Base-by-base conservation (phyloP, 1,140 invertebrate species). In the Oppia nitens region DNA sequence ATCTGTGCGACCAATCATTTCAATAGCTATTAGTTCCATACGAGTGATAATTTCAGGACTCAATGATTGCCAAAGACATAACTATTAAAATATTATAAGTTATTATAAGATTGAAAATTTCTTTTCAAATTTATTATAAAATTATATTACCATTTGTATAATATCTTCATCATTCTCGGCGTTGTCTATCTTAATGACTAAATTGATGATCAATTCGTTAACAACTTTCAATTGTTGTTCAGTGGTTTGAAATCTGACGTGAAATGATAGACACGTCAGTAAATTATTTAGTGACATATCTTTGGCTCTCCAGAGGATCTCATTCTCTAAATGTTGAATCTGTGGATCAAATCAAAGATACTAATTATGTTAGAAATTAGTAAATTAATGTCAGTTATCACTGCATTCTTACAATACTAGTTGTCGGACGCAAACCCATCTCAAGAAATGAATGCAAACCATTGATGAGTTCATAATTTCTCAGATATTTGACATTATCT, bases 311-410 rank as follows among this genome's bases (percentile, higher is more conserved):
- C 17, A 52, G 9, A 57, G 25, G 17, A 57, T 24, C 40, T 57
- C 56, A 40, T 57, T 52, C 21, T 57, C 56, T 24, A 57, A 26
- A 23, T 48, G 50, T 48, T 24, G 47, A n/a, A 57, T 32, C 55
- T 57, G 12, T 2, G 47, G 11, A 52, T 47, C 6, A 57, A 57
- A 57, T 48, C 23, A 25, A 57, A 52, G 17, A 12, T 57, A 23
- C 9, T 2, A 52, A 45, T 1, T 12, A 40, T 45, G 26, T 17
- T 1, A 3, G 40, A 55, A 27, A 17, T 17, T 48, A 20, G 3
- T 57, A n/a, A 51, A 51, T 14, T 2, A 2, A 50, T 48, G 14
- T 28, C 6, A 25, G 27, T n/a, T 3, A 57, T 47, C n/a, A 57
- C 11, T 45, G n/a, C n/a, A n/a, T n/a, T n/a, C n/a, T n/a, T n/a